Conservation (phyloP, 2,797 vertebrate genomes). For the Pipistrellus pipistrellus region DNA sequence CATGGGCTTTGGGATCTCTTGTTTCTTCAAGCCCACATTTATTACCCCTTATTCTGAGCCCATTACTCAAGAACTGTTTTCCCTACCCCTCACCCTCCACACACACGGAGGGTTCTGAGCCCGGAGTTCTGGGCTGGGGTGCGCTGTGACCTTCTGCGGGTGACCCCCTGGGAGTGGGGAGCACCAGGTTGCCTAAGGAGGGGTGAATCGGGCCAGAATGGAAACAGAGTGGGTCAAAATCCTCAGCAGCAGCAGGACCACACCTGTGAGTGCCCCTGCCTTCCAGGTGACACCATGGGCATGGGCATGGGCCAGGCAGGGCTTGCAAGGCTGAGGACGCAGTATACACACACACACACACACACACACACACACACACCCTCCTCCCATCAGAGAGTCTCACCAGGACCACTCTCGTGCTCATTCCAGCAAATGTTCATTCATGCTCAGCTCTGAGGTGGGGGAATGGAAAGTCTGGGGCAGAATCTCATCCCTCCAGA, state of each 20-base stretch:
- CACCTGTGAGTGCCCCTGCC: not conserved
- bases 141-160: rapidly evolving
- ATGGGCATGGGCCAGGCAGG: not conserved
- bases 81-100: not conserved
- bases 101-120: not conserved
- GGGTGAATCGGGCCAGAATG: not conserved
- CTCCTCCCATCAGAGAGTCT: not conserved
- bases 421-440: not conserved
- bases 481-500: not conserved
- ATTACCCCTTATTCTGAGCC: not conserved
- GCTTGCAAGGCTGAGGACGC: not conserved
- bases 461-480: not conserved
- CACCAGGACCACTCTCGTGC: not conserved
- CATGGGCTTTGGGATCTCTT: not conserved
- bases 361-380: not conserved
- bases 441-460: not conserved
- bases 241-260: not conserved
- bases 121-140: not conserved
- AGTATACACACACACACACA: not conserved
- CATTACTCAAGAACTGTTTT: not conserved
- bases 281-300: rapidly evolving
- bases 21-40: not conserved
- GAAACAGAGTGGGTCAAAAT: not conserved
- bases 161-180: not conserved
- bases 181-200: not conserved